Evolutionary conservation across 2,113 vertebrate species (phyloP), one percentile per base, ranked within the genome.

Genomic region (Saccopteryx bilineata): DNA sequence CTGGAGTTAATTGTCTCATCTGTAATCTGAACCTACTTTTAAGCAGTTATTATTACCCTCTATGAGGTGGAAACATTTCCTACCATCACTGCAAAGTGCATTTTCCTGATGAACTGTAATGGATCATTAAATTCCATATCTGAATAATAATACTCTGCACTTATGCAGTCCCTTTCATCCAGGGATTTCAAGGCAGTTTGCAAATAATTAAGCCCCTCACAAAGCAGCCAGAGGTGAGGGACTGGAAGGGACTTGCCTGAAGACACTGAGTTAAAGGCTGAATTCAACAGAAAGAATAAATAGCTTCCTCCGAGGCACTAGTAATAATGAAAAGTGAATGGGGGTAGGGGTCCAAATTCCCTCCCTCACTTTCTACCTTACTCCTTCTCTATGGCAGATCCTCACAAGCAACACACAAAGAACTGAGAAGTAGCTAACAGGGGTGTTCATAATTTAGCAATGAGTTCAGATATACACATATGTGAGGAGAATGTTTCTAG

Each of bases 1-100:
- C 96, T 94, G 48, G 96, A 97, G 96, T 95, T 97, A 98, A 98
- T 98, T 97, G 96, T 98, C 97, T 98, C 97, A 96, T 98, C 94
- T 95, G 97, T 97, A 98, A 98, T 96, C 96, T 61, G 96, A 97
- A 92, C 93, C 96, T 93, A 97, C 96, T 97, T 97, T 97, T 98
- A 97, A 94, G 96, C 96, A 94, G 94, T 98, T 97, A 97, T 97
- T 97, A 97, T 95, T 93, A 95, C 92, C 87, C 92, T 96, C 95
- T 82, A 96, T 97, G 96, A 97, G 97, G 97, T 98, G 94, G 93
- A 96, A 96, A 96, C n/a, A 14, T 90, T 97, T 97, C 91, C 96
- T 86, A 97, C 93, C 84, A 96, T 87, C 80, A 60, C 93, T 54
- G 95, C 91, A 96, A 93, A 98, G 93, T 95, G 91, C 96, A 96